Evolutionary conservation across 2,113 vertebrate genomes (phyloP).

Genomic region (Python bivittatus): DNA sequence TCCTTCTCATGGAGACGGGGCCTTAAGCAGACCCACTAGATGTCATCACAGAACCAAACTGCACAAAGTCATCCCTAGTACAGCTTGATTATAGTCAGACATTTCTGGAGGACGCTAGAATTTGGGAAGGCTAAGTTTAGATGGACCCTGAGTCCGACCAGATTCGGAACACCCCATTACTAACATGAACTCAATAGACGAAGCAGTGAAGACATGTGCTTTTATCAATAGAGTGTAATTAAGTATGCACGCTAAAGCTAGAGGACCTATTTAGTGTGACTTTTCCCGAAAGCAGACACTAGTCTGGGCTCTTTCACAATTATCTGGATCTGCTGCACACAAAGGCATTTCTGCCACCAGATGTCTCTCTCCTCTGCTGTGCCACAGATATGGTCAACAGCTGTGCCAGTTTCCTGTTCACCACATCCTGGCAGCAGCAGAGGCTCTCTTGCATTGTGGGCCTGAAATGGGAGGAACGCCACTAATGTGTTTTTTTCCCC

Average conservation of each 20-base stretch:
- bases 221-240: too few species aligned
- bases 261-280: not conserved
- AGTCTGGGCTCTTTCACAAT: not conserved
- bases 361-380: not conserved
- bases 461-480: not conserved
- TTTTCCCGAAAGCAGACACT: not conserved
- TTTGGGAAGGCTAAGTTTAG: too few species aligned
- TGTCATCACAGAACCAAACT: too few species aligned
- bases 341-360: slow-evolving; percentile 11
- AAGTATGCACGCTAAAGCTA: not conserved
- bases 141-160: too few species aligned
- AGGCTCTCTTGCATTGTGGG: slow-evolving; percentile 24
- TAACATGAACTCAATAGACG: too few species aligned
- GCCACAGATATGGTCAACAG: not conserved
- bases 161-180: too few species aligned
- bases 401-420: slow-evolving; percentile 26
- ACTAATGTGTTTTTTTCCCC: not conserved
- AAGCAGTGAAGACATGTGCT: too few species aligned
- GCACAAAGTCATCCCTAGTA: too few species aligned
- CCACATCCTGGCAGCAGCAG: slow-evolving; percentile 12
- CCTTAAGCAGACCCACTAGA: too few species aligned
- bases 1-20: too few species aligned
- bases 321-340: not conserved
- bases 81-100: too few species aligned
- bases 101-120: too few species aligned